These are phyloP conservation scores for Hepsetus odoe DNA, from an alignment of 2,113 vertebrate genomes.

Conservation along the genomic window DNA sequence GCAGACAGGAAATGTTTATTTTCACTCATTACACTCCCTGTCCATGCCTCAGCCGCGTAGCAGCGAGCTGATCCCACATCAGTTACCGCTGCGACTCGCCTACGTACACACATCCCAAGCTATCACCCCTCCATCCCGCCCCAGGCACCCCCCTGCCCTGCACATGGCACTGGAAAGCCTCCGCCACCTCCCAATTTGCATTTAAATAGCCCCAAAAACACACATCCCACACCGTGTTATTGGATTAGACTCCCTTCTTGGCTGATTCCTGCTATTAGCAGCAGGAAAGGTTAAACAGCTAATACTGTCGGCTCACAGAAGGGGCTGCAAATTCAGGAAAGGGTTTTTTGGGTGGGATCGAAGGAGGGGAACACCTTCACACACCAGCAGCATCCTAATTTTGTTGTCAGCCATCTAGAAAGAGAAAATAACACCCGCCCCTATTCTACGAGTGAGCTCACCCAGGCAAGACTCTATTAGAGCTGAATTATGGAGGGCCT, in stretches of 20 bases:
- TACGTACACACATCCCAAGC: slow-evolving; percentile 12
- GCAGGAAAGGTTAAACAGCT: slow-evolving; percentile 53
- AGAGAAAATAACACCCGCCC: slow-evolving; percentile 30
- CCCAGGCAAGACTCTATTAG: slow-evolving; percentile 37
- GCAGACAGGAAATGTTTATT: slow-evolving; percentile 63
- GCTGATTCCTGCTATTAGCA: slow-evolving; percentile 45
- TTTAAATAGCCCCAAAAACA: slow-evolving; percentile 54
- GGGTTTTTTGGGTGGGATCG: neutral
- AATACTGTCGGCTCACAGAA: slow-evolving; percentile 41
- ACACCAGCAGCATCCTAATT: slow-evolving; percentile 36
- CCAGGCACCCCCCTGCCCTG: slow-evolving; percentile 12
- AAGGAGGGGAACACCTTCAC: slow-evolving; percentile 24
- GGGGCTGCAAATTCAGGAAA: slow-evolving; percentile 21
- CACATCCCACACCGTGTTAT: slow-evolving; percentile 48
- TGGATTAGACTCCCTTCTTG: slow-evolving; percentile 41
- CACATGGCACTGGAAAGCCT: slow-evolving; percentile 11
- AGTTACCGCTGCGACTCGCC: neutral
- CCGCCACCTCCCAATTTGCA: slow-evolving; percentile 47
- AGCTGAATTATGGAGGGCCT: slow-evolving; percentile 28
- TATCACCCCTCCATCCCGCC: neutral
- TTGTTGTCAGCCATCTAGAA: slow-evolving; percentile 31
- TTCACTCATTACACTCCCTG: slow-evolving; percentile 55
- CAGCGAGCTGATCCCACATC: slow-evolving; percentile 31
- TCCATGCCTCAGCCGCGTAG: slow-evolving; percentile 16
- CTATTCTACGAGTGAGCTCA: slow-evolving; percentile 41